Base-by-base conservation (phyloP, 2,113 vertebrate genomes). In the Corydoras maculifer region DNA sequence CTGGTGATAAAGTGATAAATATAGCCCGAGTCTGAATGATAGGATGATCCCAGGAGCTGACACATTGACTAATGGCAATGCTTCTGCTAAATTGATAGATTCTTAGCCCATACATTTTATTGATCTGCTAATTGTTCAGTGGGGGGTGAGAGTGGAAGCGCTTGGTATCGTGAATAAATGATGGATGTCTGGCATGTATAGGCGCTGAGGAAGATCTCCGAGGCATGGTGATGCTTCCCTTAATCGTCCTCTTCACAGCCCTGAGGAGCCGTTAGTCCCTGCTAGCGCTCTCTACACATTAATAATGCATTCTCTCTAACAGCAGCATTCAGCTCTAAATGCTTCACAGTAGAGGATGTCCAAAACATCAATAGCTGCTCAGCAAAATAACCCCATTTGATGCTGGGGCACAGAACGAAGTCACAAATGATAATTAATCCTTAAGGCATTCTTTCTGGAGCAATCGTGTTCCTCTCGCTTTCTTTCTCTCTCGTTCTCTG, bases 41-140 rank as follows among this genome's bases (percentile, higher is more conserved):
- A 62, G 79, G 78, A 75, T 69, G 78, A 12, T 55, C 79, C 78
- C 70, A n/a, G 62, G 74, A 82, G 69, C 74, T 73, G 80, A 76
- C 82, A 80, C 74, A 73, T 83, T 87, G 84, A 88, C 79, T 60
- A 85, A 87, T 80, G 72, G 68, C 71, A 31, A 69, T 62, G 60
- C 78, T 80, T 84, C 74, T 58, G 49, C 58, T 70, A 68, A 87
- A 87, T 74, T 76, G 82, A 85, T 87, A 76, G 80, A 79, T 84
- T 81, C 77, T 81, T 77, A 82, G 78, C 81, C 78, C 48, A 74
- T 88, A 78, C 75, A 25, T 79, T 86, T 82, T 82, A 90, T 88
- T 69, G 87, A 88, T 88, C 84, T 18, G 13, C 79, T 90, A 85
- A 90, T 90, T 88, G 83, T 82, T 48, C 0, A 60, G 82, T 74